Evolutionary conservation across 2,888 invertebrate genomes (phyloP).

Genomic region (Paralinhomoeus sp.): DNA sequence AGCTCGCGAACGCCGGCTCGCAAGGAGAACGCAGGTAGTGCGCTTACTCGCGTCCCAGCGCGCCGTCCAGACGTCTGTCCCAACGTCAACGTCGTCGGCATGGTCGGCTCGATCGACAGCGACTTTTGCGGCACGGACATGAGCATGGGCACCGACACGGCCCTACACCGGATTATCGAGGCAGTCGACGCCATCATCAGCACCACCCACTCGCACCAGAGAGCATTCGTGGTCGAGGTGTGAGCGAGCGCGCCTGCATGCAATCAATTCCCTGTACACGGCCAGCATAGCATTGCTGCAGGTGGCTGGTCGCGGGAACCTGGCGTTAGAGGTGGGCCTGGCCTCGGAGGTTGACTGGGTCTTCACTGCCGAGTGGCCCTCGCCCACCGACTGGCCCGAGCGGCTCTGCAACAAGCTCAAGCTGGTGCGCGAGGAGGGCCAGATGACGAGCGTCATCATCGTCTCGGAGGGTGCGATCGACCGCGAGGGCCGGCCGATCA

Average conservation of each 20-base stretch:
- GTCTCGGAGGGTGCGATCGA: too few species aligned
- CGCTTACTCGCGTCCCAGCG: too few species aligned
- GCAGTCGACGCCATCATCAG: constrained; percentile 92
- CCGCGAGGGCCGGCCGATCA: too few species aligned
- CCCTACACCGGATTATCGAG: constrained; percentile 89
- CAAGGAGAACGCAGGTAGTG: too few species aligned
- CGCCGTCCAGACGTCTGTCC: too few species aligned
- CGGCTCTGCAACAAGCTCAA: too few species aligned
- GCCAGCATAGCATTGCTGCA: too few species aligned
- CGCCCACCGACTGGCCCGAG: constrained; percentile 66
- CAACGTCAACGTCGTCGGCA: too few species aligned
- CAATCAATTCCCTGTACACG: too few species aligned
- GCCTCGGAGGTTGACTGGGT: constrained; percentile 89
- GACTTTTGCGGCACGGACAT: constrained; percentile 99
- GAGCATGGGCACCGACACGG: constrained; percentile 93
- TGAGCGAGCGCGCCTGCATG: too few species aligned
- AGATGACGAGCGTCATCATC: too few species aligned
- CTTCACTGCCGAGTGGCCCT: constrained; percentile 93
- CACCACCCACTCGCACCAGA: constrained; percentile 88
- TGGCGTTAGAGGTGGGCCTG: constrained; percentile 81
- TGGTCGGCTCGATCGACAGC: constrained; percentile 98
- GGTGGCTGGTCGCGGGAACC: constrained; percentile 98
- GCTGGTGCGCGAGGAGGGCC: constrained; percentile 77
- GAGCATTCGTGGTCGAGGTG: constrained; percentile 89
- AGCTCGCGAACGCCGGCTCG: constrained; percentile 96